Conservation (phyloP, 1,140 invertebrate species). For the Sinella curviseta region DNA sequence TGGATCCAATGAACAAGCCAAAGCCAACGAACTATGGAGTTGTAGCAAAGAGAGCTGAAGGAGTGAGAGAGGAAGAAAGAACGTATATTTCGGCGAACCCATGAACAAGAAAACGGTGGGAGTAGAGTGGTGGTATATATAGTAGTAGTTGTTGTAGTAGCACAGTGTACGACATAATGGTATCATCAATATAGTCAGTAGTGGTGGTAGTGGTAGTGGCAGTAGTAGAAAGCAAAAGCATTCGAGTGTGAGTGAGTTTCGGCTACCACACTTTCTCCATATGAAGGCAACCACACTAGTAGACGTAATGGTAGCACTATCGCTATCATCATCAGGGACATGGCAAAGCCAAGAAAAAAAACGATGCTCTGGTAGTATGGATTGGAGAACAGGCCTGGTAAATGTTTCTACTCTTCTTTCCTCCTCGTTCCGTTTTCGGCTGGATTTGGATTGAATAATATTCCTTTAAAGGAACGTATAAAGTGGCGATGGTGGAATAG, state of each 20-base stretch:
- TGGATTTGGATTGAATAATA: neutral
- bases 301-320: neutral
- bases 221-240: neutral
- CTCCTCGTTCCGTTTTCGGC: neutral
- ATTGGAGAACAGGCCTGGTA: neutral
- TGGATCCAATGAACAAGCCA: neutral
- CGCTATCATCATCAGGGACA: neutral
- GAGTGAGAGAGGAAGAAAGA: neutral
- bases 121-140: no score
- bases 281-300: neutral
- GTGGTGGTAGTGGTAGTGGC: neutral
- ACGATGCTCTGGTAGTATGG: neutral
- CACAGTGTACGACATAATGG: no score
- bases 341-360: neutral
- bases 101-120: neutral
- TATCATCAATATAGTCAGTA: neutral
- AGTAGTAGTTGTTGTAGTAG: no score
- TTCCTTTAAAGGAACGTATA: neutral
- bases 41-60: neutral
- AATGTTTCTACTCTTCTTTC: neutral
- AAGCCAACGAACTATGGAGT: neutral
- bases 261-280: neutral
- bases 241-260: neutral
- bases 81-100: neutral
- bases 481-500: neutral